These are phyloP conservation scores for Andricus quercusramuli DNA, from an alignment of 2,888 invertebrate species.

Conservation along the genomic window DNA sequence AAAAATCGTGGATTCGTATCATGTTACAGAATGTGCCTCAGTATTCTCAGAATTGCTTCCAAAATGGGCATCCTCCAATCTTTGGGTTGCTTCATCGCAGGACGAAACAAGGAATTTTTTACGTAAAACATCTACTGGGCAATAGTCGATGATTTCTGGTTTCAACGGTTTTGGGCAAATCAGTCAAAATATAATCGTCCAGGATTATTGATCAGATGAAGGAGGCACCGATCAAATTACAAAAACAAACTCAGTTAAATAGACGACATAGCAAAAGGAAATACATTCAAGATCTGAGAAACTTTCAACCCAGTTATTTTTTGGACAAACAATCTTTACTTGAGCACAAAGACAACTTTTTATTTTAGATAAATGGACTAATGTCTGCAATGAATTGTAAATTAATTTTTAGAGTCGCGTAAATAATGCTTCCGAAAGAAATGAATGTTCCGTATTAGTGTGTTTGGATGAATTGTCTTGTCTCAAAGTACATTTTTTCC, in stretches of 20 bases:
- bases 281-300: not conserved
- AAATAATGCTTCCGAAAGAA: slow-evolving; percentile 39
- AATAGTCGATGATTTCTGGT: slow-evolving; percentile 12
- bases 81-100: slow-evolving; percentile 5
- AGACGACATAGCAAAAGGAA: not conserved
- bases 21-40: slow-evolving; percentile 40
- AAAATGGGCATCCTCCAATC: slow-evolving; percentile 12
- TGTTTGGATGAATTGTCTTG: slow-evolving; percentile 37
- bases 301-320: not conserved
- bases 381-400: slow-evolving; percentile 27
- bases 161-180: not conserved
- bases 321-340: not conserved
- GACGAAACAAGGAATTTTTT: slow-evolving; percentile 22
- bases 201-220: slow-evolving; percentile 7
- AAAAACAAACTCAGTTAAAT: not conserved
- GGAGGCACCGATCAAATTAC: slow-evolving; percentile 1
- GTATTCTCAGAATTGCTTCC: slow-evolving; percentile 36
- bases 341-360: slow-evolving; percentile 26
- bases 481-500: slow-evolving; percentile 26
- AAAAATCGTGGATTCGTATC: slow-evolving; percentile 34
- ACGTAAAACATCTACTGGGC: slow-evolving; percentile 28
- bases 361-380: slow-evolving; percentile 28
- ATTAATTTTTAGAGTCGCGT: slow-evolving; percentile 40
- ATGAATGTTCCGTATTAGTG: slow-evolving; percentile 31
- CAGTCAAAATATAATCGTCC: not conserved